Conservation (phyloP, 2,113 vertebrate genomes). For the Charina bottae region DNA sequence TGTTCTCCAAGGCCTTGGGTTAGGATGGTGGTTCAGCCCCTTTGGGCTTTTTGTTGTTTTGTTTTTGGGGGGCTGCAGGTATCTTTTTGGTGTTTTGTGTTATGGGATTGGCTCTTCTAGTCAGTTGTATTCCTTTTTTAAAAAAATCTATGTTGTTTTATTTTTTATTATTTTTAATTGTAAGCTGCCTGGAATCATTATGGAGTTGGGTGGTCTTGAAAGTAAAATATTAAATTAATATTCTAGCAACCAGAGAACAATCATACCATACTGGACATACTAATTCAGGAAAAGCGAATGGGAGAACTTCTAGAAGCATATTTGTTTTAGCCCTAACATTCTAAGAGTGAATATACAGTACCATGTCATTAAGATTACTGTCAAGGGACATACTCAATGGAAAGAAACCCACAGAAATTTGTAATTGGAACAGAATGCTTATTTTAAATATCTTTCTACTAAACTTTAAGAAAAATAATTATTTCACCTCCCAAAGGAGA, state of each 20-base stretch:
- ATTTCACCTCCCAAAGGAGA: not conserved
- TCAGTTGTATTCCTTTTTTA: not conserved
- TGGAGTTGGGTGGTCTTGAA: not conserved
- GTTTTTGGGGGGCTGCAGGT: not conserved
- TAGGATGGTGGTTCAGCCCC: not conserved
- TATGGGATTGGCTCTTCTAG: not conserved
- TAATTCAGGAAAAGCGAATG: not conserved
- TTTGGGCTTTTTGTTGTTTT: not conserved
- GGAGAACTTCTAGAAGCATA: not conserved
- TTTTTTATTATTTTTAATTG: not conserved
- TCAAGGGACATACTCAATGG: not conserved
- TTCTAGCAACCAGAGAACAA: not conserved
- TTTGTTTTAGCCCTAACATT: not conserved
- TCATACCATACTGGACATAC: not conserved
- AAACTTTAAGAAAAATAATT: not conserved
- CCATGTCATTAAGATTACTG: not conserved
- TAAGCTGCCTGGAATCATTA: not conserved
- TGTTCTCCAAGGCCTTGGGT: not conserved
- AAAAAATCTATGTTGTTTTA: not conserved
- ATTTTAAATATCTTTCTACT: not conserved
- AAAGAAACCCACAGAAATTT: not conserved
- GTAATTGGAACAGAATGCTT: not conserved
- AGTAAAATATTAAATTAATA: not conserved
- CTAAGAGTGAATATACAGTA: not conserved
- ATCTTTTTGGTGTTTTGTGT: not conserved